phyloP scores from a whole-genome alignment of 2,888 invertebrate genomes.

The Hofmannophila pseudospretella region DNA sequence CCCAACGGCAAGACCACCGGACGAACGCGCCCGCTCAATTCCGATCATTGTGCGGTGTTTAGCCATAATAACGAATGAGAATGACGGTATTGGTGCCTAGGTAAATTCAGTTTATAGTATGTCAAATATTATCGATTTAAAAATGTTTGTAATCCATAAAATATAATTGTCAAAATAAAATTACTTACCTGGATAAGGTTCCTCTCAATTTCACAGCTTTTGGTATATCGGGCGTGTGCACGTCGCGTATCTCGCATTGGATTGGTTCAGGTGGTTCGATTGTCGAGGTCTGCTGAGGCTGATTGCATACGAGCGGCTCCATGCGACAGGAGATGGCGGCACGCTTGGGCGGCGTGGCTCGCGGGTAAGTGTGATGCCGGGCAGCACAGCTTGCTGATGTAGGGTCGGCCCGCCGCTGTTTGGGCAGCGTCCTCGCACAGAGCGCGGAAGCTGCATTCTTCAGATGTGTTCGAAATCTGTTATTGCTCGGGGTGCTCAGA shows the following conservation, averaged over 20 bases:
- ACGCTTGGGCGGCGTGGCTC: slow-evolving; percentile 56
- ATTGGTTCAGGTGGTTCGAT: slow-evolving; percentile 38
- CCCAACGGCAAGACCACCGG: slow-evolving; percentile 37
- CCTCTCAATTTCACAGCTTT: slow-evolving; percentile 49
- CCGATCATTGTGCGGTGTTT: not conserved
- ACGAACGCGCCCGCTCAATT: slow-evolving; percentile 17
- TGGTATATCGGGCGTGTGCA: slow-evolving; percentile 28
- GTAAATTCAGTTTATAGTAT: no score
- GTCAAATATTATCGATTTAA: no score
- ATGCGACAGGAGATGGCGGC: slow-evolving; percentile 55
- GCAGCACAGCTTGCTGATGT: slow-evolving; percentile 31
- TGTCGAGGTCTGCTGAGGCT: slow-evolving; percentile 30
- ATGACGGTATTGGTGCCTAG: not conserved
- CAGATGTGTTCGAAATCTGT: slow-evolving; percentile 62
- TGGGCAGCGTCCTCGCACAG: slow-evolving; percentile 66
- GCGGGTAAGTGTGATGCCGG: slow-evolving; percentile 66
- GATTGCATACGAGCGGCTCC: slow-evolving; percentile 50
- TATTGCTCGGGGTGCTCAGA: slow-evolving; percentile 67
- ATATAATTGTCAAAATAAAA: no score
- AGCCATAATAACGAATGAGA: not conserved
- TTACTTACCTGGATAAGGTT: slow-evolving; percentile 48
- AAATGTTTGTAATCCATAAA: no score
- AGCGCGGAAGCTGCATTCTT: slow-evolving; percentile 70
- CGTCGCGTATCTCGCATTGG: slow-evolving; percentile 21
- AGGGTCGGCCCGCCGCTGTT: slow-evolving; percentile 60